Base-by-base conservation (phyloP, 2,888 invertebrate genomes). In the Hirtodrosophila alboralis region DNA sequence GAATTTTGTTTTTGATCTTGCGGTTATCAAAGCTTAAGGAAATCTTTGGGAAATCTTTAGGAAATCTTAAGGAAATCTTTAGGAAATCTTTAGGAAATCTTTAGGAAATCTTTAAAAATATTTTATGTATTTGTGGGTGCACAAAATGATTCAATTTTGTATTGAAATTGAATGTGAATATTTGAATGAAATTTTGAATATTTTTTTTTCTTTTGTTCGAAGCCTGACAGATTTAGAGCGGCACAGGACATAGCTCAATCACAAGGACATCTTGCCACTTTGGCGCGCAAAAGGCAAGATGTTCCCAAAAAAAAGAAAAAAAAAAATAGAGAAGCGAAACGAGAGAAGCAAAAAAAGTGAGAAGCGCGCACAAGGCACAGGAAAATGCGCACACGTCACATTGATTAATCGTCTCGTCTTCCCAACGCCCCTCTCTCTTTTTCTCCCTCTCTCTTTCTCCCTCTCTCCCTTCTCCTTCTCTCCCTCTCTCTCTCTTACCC, bases 381-480 rank as follows among this genome's bases (percentile, higher is more conserved):
- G 75, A 45, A 67, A 74, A 78, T 78, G 75, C 63, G 73, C 72
- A 69, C 74, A 80, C 84, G 86, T 85, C 80, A 81, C 84, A 71
- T 81, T 81, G 80, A 81, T 81, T 81, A 81, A 81, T 81, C 80
- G 86, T 85, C 76, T 66, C 79, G 73, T 61, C 57, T 57, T 45
- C 45, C 16, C 30, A 36, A 43, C 41, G 49, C 51, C 52, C 36
- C 41, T 56, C 48, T 16, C 1, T 12, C 40, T 30, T 34, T 36
- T 31, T 23, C 21, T 0, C 31, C 3, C 51, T 10, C 21, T 8
- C 26, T 6, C 8, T 7, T 7, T 34, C 12, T 10, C 12, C 1
- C 40, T 13, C 40, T 8, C 16, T 8, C 30, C 1, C 7, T 16
- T n/a, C 18, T n/a, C 27, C n/a, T 21, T 1, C 34, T 13, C 12